These are phyloP conservation scores for Nesogale talazaci DNA, from an alignment of 2,113 vertebrate genomes.

Conservation along the genomic window DNA sequence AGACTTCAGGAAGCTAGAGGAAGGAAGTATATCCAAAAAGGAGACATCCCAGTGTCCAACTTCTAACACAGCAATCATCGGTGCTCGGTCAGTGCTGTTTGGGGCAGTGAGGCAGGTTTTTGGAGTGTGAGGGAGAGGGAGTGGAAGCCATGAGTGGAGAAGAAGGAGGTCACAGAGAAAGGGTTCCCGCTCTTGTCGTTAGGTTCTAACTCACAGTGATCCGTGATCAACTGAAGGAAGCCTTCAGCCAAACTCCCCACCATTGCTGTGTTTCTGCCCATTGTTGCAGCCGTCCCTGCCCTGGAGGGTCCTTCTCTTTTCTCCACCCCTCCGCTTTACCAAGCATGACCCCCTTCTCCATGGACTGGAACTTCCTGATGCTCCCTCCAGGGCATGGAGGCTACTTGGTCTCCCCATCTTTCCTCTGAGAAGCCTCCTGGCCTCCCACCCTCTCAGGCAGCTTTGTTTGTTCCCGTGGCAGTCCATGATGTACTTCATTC, in stretches of 20 bases:
- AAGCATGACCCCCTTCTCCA: background rate
- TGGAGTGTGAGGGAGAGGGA: background rate
- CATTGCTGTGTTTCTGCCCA: background rate
- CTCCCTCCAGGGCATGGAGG: too few species aligned
- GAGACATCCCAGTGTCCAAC: background rate
- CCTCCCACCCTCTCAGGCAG: too few species aligned
- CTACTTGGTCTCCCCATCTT: background rate
- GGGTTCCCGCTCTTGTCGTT: background rate
- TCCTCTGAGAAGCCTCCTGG: background rate
- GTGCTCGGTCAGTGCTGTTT: too few species aligned
- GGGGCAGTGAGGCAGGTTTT: accelerated
- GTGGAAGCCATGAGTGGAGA: background rate
- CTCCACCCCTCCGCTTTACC: background rate
- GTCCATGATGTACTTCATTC: too few species aligned
- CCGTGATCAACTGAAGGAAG: background rate
- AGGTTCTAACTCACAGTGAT: background rate
- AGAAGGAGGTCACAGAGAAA: background rate
- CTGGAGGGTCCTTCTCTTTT: background rate
- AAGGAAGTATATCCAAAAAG: background rate
- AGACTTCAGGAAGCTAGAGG: background rate
- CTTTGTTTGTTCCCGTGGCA: too few species aligned
- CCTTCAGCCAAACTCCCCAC: background rate
- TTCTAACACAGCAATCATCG: accelerated
- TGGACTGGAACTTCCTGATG: background rate
- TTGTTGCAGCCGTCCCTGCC: background rate